Conservation (phyloP, 2,797 vertebrate species). For the Ibycter americanus region DNA sequence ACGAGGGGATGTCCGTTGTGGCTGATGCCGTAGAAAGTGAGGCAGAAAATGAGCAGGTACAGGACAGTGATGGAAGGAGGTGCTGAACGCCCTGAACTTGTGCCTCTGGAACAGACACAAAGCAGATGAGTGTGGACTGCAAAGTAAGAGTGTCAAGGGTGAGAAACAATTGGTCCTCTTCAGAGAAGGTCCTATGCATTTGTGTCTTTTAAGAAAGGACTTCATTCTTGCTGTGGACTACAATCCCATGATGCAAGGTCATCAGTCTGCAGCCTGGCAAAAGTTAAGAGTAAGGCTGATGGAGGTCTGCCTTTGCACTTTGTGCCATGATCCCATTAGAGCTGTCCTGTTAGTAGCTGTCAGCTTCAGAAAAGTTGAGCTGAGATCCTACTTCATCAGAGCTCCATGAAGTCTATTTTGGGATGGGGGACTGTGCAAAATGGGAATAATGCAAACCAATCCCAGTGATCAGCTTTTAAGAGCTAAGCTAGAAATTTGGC, state of each 20-base stretch:
- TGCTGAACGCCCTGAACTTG: not conserved
- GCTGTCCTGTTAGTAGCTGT: not conserved
- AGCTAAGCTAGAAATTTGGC: not conserved
- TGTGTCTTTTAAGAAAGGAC: not conserved
- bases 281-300: not conserved
- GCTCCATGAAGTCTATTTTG: not conserved
- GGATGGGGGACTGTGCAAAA: not conserved
- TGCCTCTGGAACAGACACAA: not conserved
- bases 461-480: not conserved
- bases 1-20: not conserved
- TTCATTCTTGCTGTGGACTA: not conserved
- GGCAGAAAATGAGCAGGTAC: not conserved
- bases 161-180: not conserved
- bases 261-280: not conserved
- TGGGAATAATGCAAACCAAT: not conserved
- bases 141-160: not conserved
- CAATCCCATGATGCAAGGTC: not conserved
- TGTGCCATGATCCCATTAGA: accelerated
- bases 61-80: not conserved
- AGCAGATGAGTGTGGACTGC: not conserved
- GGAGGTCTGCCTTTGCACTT: not conserved
- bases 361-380: not conserved
- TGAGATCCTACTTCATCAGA: not conserved
- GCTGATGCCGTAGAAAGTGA: not conserved
- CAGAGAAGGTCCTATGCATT: not conserved